A percentile compares a stretch with the other conserved stretches of the same genome.
phyloP scores from a whole-genome alignment of 2,888 invertebrate species.

The Seladonia tumulorum region DNA sequence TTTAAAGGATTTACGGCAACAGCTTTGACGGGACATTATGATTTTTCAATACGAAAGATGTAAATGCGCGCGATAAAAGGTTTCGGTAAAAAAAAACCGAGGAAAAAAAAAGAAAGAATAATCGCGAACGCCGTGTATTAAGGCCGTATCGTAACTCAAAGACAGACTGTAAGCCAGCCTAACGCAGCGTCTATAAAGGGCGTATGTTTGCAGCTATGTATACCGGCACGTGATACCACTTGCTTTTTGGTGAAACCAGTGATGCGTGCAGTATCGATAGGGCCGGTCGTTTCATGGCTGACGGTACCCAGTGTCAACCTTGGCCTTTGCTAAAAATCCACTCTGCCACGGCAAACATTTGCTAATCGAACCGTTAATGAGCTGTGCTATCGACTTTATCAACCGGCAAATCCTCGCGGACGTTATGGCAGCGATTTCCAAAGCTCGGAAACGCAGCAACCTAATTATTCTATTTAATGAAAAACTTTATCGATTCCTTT shows the following conservation, averaged over 20 bases:
- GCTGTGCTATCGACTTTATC: not conserved
- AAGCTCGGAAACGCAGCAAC: not conserved
- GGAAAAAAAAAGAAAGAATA: not conserved
- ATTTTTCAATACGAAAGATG: slow-evolving; percentile 7
- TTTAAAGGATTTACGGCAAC: not conserved
- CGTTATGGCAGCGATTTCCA: not conserved
- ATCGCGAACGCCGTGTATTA: slow-evolving; percentile 25
- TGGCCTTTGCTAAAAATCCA: slow-evolving; percentile 21
- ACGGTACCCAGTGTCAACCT: slow-evolving; percentile 37
- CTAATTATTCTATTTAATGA: not conserved
- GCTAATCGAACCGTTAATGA: not conserved
- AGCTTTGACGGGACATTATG: not conserved
- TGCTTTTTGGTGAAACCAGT: slow-evolving; percentile 45
- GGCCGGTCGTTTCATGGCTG: not conserved
- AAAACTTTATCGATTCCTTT: not conserved
- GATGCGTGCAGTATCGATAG: slow-evolving; percentile 42
- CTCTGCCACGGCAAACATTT: slow-evolving; percentile 5
- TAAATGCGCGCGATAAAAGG: slow-evolving; percentile 13
- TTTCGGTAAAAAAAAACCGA: not conserved
- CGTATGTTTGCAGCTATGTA: slow-evolving; percentile 11
- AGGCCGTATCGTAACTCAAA: slow-evolving; percentile 40
- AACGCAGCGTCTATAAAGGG: slow-evolving; percentile 15
- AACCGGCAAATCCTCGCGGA: not conserved
- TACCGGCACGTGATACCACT: slow-evolving; percentile 12
- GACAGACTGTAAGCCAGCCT: slow-evolving; percentile 28